Percentiles rank a stretch among this genome's conserved stretches.
phyloP scores from a whole-genome alignment of 2,797 vertebrate species.

The Protonibea diacanthus region DNA sequence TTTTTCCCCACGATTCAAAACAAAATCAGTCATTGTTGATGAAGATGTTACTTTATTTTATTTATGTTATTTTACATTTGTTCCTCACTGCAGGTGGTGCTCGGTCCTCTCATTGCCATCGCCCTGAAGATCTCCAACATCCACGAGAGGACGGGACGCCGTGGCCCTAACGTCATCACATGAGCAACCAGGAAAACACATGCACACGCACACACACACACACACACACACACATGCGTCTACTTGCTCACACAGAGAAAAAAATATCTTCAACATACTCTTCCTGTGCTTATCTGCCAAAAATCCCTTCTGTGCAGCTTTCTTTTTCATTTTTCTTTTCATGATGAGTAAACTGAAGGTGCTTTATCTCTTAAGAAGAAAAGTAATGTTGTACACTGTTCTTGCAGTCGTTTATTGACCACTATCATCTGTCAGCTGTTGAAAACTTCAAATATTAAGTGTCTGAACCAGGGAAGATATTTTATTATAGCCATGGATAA shows the following conservation, averaged over 20 bases:
- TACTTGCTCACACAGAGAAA: slow-evolving; percentile 45
- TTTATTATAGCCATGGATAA: slow-evolving; percentile 37
- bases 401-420: slow-evolving; percentile 38
- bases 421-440: slow-evolving; percentile 25
- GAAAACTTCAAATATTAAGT: not conserved
- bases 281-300: slow-evolving; percentile 29
- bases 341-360: slow-evolving; percentile 7
- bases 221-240: slow-evolving; percentile 29
- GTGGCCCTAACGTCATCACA: slow-evolving; percentile 96
- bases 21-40: not conserved
- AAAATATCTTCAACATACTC: slow-evolving; percentile 30
- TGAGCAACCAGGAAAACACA: slow-evolving; percentile 88
- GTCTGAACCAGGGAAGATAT: slow-evolving; percentile 28
- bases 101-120: slow-evolving; percentile 97
- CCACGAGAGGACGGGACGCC: slow-evolving; percentile 95
- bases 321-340: slow-evolving; percentile 17
- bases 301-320: slow-evolving; percentile 20
- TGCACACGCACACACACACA: slow-evolving; percentile 12
- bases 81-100: slow-evolving; percentile 87
- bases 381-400: slow-evolving; percentile 5
- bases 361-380: slow-evolving; percentile 32
- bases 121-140: slow-evolving; percentile 98
- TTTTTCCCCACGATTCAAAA: not conserved
- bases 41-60: not conserved
- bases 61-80: not conserved